phyloP scores from a whole-genome alignment of 30 jellyfish, hydroid and myxozoan species.

The Kudoa iwatai region DNA sequence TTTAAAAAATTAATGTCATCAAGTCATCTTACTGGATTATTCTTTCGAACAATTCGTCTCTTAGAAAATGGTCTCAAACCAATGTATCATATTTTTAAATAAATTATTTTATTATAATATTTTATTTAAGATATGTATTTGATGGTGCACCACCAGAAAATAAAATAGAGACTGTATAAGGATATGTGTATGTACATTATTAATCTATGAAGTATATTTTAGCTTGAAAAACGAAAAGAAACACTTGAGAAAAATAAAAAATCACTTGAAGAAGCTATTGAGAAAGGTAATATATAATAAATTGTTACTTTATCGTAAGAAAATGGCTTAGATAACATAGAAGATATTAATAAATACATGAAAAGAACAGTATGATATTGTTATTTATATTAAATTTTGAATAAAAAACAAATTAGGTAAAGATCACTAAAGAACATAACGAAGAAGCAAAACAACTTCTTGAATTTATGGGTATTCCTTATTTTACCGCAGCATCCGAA shows the following conservation, averaged over 20 bases:
- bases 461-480: not conserved
- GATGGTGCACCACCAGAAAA: slow-evolving; percentile 1
- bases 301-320: too few species aligned
- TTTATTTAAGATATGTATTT: not conserved
- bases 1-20: not conserved
- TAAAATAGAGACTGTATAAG: not conserved
- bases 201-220: not conserved
- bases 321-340: not conserved
- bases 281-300: too few species aligned
- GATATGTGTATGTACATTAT: too few species aligned
- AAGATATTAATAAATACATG: too few species aligned
- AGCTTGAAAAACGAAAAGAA: not conserved
- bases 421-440: not conserved
- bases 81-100: not conserved
- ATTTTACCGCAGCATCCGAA: not conserved
- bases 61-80: not conserved
- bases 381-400: too few species aligned
- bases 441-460: not conserved
- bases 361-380: too few species aligned
- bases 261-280: not conserved
- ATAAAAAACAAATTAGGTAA: not conserved
- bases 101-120: too few species aligned
- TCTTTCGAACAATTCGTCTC: not conserved
- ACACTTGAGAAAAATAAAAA: not conserved
- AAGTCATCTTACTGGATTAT: not conserved